Conservation (phyloP, 1,140 invertebrate species). For the Megathymus violae region DNA sequence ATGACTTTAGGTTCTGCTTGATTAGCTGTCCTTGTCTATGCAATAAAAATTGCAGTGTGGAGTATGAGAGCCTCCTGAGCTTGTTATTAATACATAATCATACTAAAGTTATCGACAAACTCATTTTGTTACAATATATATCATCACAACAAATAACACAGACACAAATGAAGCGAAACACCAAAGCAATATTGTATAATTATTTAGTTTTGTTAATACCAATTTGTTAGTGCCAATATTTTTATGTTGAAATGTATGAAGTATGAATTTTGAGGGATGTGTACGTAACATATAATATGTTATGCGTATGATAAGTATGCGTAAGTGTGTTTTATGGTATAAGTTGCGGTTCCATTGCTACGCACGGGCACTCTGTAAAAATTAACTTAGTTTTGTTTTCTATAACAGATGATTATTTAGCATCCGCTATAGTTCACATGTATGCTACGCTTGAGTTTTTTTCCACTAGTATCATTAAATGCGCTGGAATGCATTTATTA, state of each 20-base stretch:
- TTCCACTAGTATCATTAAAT: too few species aligned
- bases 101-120: not conserved
- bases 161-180: conserved; percentile 19
- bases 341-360: not conserved
- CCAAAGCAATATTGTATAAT: too few species aligned
- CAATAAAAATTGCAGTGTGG: conserved; percentile 19
- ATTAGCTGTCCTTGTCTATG: not conserved
- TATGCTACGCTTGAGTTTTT: too few species aligned
- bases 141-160: conserved; percentile 15
- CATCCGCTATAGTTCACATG: too few species aligned
- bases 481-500: too few species aligned
- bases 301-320: too few species aligned
- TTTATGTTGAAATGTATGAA: too few species aligned
- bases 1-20: not conserved
- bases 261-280: not conserved
- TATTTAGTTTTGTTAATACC: too few species aligned
- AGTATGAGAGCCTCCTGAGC: conserved; percentile 7
- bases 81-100: not conserved
- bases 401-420: too few species aligned
- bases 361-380: not conserved
- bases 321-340: conserved; percentile 6
- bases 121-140: conserved; percentile 1
- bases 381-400: too few species aligned
- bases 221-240: too few species aligned
- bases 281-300: too few species aligned